Conservation (phyloP, 2,888 invertebrate species). For the Mylabris sibirica region DNA sequence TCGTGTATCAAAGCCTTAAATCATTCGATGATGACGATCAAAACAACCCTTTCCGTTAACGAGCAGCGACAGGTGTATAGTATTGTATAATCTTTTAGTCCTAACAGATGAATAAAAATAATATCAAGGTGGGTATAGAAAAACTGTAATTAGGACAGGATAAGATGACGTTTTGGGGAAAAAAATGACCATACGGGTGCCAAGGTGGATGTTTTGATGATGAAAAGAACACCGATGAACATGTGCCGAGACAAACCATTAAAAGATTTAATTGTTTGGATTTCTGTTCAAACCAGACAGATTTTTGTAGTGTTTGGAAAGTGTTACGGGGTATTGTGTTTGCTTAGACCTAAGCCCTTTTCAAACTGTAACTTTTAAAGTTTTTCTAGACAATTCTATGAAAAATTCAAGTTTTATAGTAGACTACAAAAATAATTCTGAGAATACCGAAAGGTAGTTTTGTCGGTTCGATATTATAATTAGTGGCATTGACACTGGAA, state of each 20-base stretch:
- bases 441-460: neutral
- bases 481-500: slow-evolving; percentile 12
- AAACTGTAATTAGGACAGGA: slow-evolving; percentile 7
- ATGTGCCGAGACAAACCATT: neutral
- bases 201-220: neutral
- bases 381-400: too few species aligned
- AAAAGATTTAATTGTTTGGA: neutral
- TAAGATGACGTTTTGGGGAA: neutral
- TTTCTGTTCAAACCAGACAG: neutral
- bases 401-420: too few species aligned
- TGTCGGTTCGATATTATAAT: neutral
- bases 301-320: neutral
- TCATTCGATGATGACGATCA: neutral
- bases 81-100: neutral
- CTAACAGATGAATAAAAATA: neutral
- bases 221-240: neutral
- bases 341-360: neutral
- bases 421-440: neutral
- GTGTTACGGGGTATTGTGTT: neutral
- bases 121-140: neutral
- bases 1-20: neutral
- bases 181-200: slow-evolving; percentile 4
- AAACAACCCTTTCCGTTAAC: neutral
- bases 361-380: neutral
- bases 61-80: neutral